A percentile compares a stretch with the other conserved stretches of the same genome.
Evolutionary conservation across 2,797 vertebrate species (phyloP).

Genomic region (Acanthurus leucopareius): DNA sequence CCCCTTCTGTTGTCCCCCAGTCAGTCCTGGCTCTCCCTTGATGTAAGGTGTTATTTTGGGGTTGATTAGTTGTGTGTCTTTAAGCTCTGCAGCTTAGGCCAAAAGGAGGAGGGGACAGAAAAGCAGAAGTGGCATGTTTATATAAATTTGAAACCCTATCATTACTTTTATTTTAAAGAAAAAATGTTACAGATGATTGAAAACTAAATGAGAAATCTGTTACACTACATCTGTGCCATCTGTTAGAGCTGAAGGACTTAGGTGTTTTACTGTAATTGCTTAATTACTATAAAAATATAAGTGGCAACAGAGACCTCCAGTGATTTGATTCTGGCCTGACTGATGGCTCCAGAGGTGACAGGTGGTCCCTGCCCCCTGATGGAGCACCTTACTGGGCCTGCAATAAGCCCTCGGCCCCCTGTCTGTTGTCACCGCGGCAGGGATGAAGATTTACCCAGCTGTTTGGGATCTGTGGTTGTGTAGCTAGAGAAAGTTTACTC

Average conservation of each 20-base stretch:
- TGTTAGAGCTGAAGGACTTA: slow-evolving; percentile 15
- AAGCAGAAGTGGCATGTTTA: slow-evolving; percentile 1
- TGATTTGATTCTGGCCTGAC: slow-evolving; percentile 44
- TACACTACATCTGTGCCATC: slow-evolving; percentile 24
- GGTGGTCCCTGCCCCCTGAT: slow-evolving; percentile 47
- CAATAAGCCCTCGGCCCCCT: slow-evolving; percentile 43
- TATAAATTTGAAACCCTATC: slow-evolving; percentile 10
- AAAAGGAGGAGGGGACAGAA: slow-evolving; percentile 15
- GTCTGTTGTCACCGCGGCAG: slow-evolving; percentile 48
- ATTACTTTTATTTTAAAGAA: slow-evolving; percentile 1
- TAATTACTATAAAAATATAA: background rate
- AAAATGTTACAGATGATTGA: slow-evolving; percentile 3
- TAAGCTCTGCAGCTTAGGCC: slow-evolving; percentile 44
- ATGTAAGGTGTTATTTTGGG: slow-evolving; percentile 70
- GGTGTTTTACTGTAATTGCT: background rate
- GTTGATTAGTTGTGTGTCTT: slow-evolving; percentile 66
- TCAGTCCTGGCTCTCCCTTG: slow-evolving; percentile 49
- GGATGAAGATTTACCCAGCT: slow-evolving; percentile 75
- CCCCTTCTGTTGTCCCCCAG: slow-evolving; percentile 15
- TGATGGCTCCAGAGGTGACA: slow-evolving; percentile 28
- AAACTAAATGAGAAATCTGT: slow-evolving; percentile 8
- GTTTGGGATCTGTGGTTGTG: slow-evolving; percentile 59
- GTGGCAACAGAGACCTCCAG: slow-evolving; percentile 11
- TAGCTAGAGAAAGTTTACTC: slow-evolving; percentile 6
- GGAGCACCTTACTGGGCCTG: slow-evolving; percentile 56